Base-by-base conservation (phyloP, 37 sponge, comb jelly and placozoan species). In the Cladorhizidae sp. region DNA sequence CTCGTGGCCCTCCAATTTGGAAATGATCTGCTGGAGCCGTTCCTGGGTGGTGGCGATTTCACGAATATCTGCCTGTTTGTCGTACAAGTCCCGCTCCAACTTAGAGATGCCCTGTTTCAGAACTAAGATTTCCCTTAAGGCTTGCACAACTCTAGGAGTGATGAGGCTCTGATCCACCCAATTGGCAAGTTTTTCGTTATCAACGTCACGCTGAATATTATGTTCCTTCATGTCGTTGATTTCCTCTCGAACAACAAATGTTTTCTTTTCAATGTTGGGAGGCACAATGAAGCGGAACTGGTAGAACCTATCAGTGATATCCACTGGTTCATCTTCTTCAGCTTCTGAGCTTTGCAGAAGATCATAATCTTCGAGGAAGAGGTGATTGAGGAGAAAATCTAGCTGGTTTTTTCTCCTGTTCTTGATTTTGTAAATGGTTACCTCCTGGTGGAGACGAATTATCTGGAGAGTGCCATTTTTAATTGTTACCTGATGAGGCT, bases 291-390 rank as follows among this genome's bases (percentile, higher is more conserved):
- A 95, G 14, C 96, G 72, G 61, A 95, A 95, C 84, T 92, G 96
- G 63, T 95, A 95, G 54, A 93, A 78, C 15, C 90, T 57, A 54
- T 95, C 96, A 31, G 93, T 95, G 36, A 95, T 95, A 49, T 95
- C 96, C n/a, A 95, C 96, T 21, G 96, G 96, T 55, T 95, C 93
- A 56, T 90, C 93, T 37, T 79, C 79, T 69, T 95, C 96, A 25
- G 83, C 63, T 20, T 78, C 64, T 20, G 83, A 85, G 42, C 83
- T 77, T 54, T 91, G 85, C 15, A 95, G 86, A 11, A 95, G 78
- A 25, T 89, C 91, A 39, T 89, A 93, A n/a, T 83, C 88, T 38
- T 95, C 96, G 26, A 90, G 72, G 70, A 95, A 95, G 45, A 81
- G 63, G 73, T 95, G 96, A 74, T 95, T 92, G 26, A 95, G 90